Evolutionary conservation across 2,797 vertebrate genomes (phyloP), one percentile per base, ranked within the genome.

Genomic region (Distichodus sexfasciatus): DNA sequence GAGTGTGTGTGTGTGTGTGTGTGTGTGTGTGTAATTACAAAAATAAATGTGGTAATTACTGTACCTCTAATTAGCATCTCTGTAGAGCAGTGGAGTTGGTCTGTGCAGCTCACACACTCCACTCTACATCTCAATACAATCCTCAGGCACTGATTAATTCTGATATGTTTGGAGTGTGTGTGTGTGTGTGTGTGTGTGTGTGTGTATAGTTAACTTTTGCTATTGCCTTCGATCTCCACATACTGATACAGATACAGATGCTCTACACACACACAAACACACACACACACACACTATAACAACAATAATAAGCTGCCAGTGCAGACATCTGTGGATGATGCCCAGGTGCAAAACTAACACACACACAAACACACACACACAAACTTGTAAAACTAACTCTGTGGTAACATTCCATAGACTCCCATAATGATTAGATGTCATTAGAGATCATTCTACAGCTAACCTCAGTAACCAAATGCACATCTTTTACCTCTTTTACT

Each of bases 341-440:
- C 57, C 24, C 68, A 66, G 55, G 68, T 71, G 68, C 29, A 51
- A 41, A 19, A 64, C 60, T 24, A 17, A 26, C 44, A 38, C 61
- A 33, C 15, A 62, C 17, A 62, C 43, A 62, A 41, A 62, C 29
- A 15, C 35, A 46, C 47, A 50, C 47, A 50, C 47, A 28, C 47
- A 28, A n/a, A n/a, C n/a, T n/a, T n/a, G n/a, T n/a, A n/a, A n/a
- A n/a, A n/a, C n/a, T n/a, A n/a, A n/a, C n/a, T n/a, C n/a, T n/a
- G n/a, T n/a, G n/a, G n/a, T n/a, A n/a, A n/a, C n/a, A n/a, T n/a
- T n/a, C n/a, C n/a, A n/a, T n/a, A n/a, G n/a, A n/a, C n/a, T n/a
- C n/a, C n/a, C n/a, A n/a, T n/a, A n/a, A n/a, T n/a, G n/a, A n/a
- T n/a, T n/a, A n/a, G n/a, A n/a, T n/a, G n/a, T n/a, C n/a, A n/a